These are phyloP conservation scores for Bombus cullumanus DNA, from an alignment of 1,140 invertebrate genomes.

Conservation along the genomic window DNA sequence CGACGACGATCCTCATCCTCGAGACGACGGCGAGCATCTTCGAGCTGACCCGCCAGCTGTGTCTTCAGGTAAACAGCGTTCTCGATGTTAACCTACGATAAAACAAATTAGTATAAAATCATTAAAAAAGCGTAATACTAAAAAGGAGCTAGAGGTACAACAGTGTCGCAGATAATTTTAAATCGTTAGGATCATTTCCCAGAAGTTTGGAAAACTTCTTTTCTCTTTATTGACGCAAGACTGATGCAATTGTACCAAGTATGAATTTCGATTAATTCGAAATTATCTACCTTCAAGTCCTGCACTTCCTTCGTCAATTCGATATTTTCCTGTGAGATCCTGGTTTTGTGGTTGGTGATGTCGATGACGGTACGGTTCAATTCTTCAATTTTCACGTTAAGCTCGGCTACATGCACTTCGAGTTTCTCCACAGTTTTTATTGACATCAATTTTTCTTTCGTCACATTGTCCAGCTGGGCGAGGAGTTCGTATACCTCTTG, in stretches of 20 bases:
- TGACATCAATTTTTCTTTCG: conserved; percentile 94
- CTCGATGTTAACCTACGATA: conserved; percentile 91
- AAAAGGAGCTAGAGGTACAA: no score
- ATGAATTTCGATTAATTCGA: neutral
- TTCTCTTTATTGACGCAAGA: neutral
- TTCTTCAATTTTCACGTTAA: conserved; percentile 97
- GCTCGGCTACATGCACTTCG: conserved; percentile 93
- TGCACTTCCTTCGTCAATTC: conserved; percentile 96
- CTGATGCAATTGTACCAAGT: neutral
- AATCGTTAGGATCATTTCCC: neutral
- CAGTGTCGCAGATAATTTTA: neutral
- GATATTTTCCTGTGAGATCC: conserved; percentile 95
- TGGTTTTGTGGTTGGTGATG: conserved; percentile 95
- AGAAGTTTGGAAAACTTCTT: neutral
- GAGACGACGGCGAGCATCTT: conserved; percentile 95
- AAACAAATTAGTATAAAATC: neutral
- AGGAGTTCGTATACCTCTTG: conserved; percentile 97
- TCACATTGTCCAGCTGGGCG: conserved; percentile 95
- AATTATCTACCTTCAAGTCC: conserved; percentile 90
- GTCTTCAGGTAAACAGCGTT: conserved; percentile 94
- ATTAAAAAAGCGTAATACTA: no score
- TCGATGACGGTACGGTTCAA: conserved; percentile 97
- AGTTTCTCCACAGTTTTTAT: conserved; percentile 95
- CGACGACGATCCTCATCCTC: conserved; percentile 98
- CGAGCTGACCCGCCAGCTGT: conserved; percentile 94